phyloP scores from a whole-genome alignment of 2,113 vertebrate genomes.

The Grantiella picta region DNA sequence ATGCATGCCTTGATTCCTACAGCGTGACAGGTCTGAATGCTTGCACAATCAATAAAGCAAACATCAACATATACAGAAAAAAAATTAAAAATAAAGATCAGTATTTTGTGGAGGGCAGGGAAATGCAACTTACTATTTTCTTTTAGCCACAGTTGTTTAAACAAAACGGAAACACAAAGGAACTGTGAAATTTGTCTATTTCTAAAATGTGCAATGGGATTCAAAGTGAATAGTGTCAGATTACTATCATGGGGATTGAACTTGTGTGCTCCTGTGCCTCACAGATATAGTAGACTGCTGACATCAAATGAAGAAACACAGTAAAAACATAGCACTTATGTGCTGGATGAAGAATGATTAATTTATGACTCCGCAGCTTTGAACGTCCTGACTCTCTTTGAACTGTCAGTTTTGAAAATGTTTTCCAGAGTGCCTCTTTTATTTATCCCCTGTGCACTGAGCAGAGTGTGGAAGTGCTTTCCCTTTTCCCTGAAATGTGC shows the following conservation, averaged over 20 bases:
- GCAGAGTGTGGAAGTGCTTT: background rate
- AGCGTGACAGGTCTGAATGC: background rate
- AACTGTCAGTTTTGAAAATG: constrained; percentile 11
- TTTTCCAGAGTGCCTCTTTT: background rate
- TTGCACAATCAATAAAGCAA: background rate
- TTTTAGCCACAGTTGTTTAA: background rate
- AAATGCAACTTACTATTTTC: background rate
- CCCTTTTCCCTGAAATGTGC: background rate
- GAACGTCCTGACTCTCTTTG: background rate
- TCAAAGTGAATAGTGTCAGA: background rate
- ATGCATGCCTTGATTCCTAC: background rate
- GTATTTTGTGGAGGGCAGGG: background rate
- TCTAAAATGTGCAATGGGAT: background rate
- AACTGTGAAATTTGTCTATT: background rate
- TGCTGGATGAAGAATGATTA: background rate
- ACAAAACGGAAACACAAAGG: background rate
- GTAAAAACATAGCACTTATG: background rate
- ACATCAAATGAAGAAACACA: background rate
- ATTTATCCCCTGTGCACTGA: background rate
- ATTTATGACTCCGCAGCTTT: constrained; percentile 16
- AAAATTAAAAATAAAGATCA: background rate
- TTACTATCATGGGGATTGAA: background rate
- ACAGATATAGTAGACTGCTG: background rate
- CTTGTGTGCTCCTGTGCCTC: background rate
- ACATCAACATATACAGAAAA: background rate